Conservation (phyloP, 2,113 vertebrate species). For the Brachyhypopomus gauderio region DNA sequence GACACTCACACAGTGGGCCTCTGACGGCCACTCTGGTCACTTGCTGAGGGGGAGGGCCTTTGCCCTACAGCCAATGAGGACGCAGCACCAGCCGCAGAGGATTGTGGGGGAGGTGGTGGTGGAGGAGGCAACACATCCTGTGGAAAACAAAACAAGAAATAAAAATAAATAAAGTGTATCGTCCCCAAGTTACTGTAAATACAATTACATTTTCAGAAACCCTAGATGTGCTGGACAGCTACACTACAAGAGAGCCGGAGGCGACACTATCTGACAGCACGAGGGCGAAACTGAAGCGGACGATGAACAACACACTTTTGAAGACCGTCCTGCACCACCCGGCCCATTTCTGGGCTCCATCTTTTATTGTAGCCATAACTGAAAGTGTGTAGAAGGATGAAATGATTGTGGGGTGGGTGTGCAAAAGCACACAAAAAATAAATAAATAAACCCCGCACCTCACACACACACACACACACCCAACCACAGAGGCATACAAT, state of each 20-base stretch:
- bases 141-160: slow-evolving; percentile 41
- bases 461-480: background rate
- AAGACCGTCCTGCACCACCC: too few relatives aligned
- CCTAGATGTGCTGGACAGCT: too few relatives aligned
- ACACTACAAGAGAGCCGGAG: too few relatives aligned
- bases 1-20: slow-evolving; percentile 94
- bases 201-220: too few relatives aligned
- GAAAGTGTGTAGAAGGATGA: too few relatives aligned
- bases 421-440: background rate
- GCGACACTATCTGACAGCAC: too few relatives aligned
- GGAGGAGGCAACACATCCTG: slow-evolving; percentile 78
- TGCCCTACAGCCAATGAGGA: slow-evolving; percentile 76
- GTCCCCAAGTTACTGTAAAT: background rate
- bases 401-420: background rate
- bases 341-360: background rate
- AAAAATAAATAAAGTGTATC: background rate
- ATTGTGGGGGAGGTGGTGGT: slow-evolving; percentile 88
- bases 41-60: slow-evolving; percentile 77
- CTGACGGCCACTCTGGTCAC: slow-evolving; percentile 84
- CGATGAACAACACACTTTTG: too few relatives aligned
- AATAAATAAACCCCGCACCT: background rate
- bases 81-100: slow-evolving; percentile 76
- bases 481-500: background rate
- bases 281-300: too few relatives aligned
- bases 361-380: too few relatives aligned